phyloP scores from a whole-genome alignment of 2,113 vertebrate genomes.

The Mixornis gularis region DNA sequence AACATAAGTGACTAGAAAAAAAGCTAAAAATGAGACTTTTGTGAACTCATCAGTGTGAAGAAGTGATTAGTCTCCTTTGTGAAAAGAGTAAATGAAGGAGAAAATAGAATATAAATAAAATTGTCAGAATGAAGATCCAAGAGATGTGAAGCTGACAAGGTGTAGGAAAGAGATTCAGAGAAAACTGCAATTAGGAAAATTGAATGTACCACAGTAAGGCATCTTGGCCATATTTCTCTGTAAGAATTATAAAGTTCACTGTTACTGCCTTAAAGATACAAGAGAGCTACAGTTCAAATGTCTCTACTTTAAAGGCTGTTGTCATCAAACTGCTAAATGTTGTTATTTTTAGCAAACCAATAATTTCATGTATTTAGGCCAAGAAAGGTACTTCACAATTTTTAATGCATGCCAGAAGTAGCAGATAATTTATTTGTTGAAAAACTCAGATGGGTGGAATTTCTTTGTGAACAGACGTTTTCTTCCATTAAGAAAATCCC shows the following conservation, averaged over 20 bases:
- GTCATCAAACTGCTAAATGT: not conserved
- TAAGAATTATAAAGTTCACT: not conserved
- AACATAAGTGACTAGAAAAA: not conserved
- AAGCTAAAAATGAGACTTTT: not conserved
- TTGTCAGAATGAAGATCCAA: not conserved
- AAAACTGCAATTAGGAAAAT: not conserved
- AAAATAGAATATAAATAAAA: not conserved
- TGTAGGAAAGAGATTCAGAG: not conserved
- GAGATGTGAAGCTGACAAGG: not conserved
- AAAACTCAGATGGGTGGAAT: not conserved
- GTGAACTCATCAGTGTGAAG: not conserved
- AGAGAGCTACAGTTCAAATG: not conserved
- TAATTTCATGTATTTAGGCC: not conserved
- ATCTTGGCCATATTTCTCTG: not conserved
- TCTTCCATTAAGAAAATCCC: not conserved
- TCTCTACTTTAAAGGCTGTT: not conserved
- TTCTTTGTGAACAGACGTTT: not conserved
- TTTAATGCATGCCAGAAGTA: not conserved
- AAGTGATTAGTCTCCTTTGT: not conserved
- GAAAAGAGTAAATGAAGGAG: not conserved
- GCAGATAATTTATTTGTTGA: not conserved
- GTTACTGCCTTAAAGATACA: not conserved
- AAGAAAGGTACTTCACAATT: not conserved
- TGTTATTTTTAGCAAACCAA: not conserved
- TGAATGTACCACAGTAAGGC: not conserved